Base-by-base conservation (phyloP, 1,140 invertebrate species). In the Teleopsis dalmanni region DNA sequence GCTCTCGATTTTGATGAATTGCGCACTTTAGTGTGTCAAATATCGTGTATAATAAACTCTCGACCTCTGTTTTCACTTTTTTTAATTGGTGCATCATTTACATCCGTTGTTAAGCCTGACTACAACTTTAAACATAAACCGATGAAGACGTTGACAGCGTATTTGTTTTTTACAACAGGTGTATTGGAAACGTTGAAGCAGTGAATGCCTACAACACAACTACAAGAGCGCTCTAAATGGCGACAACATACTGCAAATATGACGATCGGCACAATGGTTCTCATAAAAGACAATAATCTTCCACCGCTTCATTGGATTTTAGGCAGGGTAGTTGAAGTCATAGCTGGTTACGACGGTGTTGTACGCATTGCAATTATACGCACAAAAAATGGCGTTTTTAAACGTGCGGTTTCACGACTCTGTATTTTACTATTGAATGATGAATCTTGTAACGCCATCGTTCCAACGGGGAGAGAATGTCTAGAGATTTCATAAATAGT, bases 401-500 rank as follows among this genome's bases (percentile, higher is more conserved):
- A 36, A n/a, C 34, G 34, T 36, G 34, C 35, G 1, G 35, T 36
- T 4, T 16, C 35, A 16, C 18, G 21, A 14, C 10, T 36, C 10
- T 16, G 16, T n/a, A 5, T 36, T 18, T 4, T 36, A 14, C 35
- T 8, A n/a, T 19, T 36, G 1, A 10, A 36, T 5, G 18, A 5
- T 8, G 18, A 50, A 54, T n/a, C 50, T 76, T 8, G 65, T 19
- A 18, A 19, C 35, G 9, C 14, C 44, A 33, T 9, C 10, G 16
- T 18, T 36, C 35, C 71, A 73, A 59, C 34, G 35, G 34, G 34
- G 5, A 19, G 34, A 36, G 34, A 19, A 36, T 36, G 40, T 14
- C n/a, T n/a, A n/a, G n/a, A n/a, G n/a, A n/a, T n/a, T n/a, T n/a
- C n/a, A n/a, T n/a, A n/a, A n/a, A n/a, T n/a, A n/a, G n/a, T n/a